Conservation (phyloP, 2,888 invertebrate genomes). For the Amiota mariae region DNA sequence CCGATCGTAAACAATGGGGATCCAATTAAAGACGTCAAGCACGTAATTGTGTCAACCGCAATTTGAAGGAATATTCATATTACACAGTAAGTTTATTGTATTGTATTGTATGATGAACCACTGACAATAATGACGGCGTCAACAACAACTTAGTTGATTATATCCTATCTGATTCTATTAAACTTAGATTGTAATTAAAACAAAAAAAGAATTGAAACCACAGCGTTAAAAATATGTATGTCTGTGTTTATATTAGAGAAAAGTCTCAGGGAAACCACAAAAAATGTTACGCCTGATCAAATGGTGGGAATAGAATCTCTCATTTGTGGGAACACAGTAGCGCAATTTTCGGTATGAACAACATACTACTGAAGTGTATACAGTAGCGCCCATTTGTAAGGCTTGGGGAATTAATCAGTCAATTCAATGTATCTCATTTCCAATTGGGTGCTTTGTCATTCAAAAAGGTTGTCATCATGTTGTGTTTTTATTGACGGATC, state of each 20-base stretch:
- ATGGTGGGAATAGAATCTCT: no score
- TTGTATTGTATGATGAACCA: neutral
- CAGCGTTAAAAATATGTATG: neutral
- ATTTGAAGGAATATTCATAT: neutral
- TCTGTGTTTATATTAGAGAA: neutral
- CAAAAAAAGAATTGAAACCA: neutral
- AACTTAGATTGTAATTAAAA: neutral
- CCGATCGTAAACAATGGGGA: neutral
- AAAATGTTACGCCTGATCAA: neutral
- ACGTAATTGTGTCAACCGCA: constrained; percentile 42
- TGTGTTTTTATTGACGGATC: no score
- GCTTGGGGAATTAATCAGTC: no score
- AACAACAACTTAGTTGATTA: constrained; percentile 3
- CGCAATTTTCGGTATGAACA: no score
- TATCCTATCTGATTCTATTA: no score
- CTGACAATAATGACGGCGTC: neutral
- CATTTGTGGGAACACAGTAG: no score
- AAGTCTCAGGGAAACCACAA: constrained; percentile 11
- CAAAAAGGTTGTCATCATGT: no score
- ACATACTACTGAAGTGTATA: no score
- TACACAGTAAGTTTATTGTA: neutral
- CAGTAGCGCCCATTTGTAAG: no score
- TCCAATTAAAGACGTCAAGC: constrained; percentile 25
- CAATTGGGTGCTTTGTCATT: no score
- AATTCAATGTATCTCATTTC: no score